phyloP scores from a whole-genome alignment of 2,113 vertebrate genomes.

The Alethe castanea region DNA sequence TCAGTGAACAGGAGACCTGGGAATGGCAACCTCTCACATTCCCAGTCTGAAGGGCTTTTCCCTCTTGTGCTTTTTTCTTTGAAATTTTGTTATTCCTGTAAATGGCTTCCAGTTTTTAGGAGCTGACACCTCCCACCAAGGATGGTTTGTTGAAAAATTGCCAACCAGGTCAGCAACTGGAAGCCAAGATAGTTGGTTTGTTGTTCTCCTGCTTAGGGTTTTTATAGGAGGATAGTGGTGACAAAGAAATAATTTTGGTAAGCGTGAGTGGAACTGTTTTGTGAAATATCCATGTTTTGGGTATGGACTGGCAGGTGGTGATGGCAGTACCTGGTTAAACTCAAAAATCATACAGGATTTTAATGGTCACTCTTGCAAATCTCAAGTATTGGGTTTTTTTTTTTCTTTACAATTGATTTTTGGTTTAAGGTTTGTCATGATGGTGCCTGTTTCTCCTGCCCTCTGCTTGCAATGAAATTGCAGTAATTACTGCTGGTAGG shows the following conservation, averaged over 20 bases:
- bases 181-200: background rate
- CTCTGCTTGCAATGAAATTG: background rate
- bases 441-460: background rate
- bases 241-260: background rate
- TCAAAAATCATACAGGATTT: background rate
- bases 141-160: background rate
- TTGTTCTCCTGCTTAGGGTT: background rate
- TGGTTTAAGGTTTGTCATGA: background rate
- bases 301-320: background rate
- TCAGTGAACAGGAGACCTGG: background rate
- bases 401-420: background rate
- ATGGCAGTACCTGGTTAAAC: background rate
- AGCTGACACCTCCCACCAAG: background rate
- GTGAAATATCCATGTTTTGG: background rate
- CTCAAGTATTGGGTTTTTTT: background rate
- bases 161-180: background rate
- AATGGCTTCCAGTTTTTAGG: background rate
- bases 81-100: background rate
- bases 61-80: background rate
- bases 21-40: background rate
- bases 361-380: background rate
- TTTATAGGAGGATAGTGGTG: background rate
- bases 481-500: background rate
- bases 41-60: background rate
- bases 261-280: background rate